Evolutionary conservation across 2,888 invertebrate genomes (phyloP).

Genomic region (Corythucha ciliata): DNA sequence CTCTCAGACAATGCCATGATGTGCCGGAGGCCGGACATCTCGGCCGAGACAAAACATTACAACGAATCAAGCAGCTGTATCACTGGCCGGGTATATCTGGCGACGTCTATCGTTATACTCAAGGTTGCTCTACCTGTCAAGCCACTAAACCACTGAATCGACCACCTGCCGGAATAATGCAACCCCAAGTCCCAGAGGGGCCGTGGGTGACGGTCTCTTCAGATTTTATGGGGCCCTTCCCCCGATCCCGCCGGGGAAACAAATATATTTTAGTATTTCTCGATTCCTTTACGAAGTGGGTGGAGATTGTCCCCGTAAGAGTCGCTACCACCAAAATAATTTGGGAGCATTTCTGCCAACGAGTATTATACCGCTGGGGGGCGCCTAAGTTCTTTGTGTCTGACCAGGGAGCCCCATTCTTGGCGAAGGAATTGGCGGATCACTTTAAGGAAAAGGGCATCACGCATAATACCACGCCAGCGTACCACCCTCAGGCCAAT

Average conservation of each 20-base stretch:
- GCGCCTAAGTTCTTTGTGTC: too few species aligned
- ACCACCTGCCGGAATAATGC: neutral
- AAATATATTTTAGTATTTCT: neutral
- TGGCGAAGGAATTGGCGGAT: too few species aligned
- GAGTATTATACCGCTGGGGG: too few species aligned
- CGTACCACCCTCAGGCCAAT: too few species aligned
- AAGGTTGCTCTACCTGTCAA: neutral
- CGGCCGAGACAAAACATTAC: constrained; percentile 1
- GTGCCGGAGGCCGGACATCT: constrained; percentile 3
- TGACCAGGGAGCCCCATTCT: too few species aligned
- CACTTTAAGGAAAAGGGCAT: too few species aligned
- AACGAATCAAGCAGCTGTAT: neutral
- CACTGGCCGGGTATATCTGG: constrained; percentile 7
- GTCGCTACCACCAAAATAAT: too few species aligned
- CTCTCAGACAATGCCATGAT: neutral
- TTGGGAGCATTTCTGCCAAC: too few species aligned
- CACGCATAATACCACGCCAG: too few species aligned
- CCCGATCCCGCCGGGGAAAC: neutral
- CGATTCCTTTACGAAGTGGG: neutral
- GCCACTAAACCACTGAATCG: neutral
- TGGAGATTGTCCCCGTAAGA: neutral
- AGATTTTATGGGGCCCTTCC: constrained; percentile 4
- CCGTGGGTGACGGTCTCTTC: neutral
- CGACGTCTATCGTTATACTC: neutral
- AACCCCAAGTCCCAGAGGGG: neutral